A percentile compares a stretch with the other conserved stretches of the same genome.
These are phyloP conservation scores for Luscinia megarhynchos DNA, from an alignment of 2,797 vertebrate genomes.

Conservation along the genomic window DNA sequence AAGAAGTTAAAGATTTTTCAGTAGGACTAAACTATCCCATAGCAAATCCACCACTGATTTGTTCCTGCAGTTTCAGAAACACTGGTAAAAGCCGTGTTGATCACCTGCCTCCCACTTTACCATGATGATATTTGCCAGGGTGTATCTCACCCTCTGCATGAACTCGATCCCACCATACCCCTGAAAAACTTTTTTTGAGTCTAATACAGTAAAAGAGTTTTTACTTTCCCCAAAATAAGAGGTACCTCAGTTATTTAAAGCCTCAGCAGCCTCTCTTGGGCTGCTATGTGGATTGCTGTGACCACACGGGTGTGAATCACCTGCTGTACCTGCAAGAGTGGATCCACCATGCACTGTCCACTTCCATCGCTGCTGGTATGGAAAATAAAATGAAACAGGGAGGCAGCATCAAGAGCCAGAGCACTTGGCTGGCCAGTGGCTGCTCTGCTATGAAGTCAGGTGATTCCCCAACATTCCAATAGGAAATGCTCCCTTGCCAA, in stretches of 20 bases:
- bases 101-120: not conserved
- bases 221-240: not conserved
- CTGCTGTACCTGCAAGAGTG: not conserved
- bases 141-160: not conserved
- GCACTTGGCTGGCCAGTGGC: not conserved
- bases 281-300: not conserved
- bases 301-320: not conserved
- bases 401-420: not conserved
- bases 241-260: not conserved
- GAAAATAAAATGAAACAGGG: not conserved
- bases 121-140: not conserved
- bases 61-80: not conserved
- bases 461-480: not conserved
- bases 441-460: not conserved
- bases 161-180: not conserved
- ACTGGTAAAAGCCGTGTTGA: not conserved
- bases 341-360: not conserved
- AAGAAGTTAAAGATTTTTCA: not conserved
- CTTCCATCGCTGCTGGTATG: not conserved
- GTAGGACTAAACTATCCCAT: not conserved
- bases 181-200: not conserved
- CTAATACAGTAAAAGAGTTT: not conserved
- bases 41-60: not conserved
- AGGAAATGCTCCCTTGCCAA: not conserved
- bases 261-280: not conserved